Evolutionary conservation across 2,797 vertebrate genomes (phyloP), one percentile per base, ranked within the genome.

Genomic region (Rachycentron canadum): DNA sequence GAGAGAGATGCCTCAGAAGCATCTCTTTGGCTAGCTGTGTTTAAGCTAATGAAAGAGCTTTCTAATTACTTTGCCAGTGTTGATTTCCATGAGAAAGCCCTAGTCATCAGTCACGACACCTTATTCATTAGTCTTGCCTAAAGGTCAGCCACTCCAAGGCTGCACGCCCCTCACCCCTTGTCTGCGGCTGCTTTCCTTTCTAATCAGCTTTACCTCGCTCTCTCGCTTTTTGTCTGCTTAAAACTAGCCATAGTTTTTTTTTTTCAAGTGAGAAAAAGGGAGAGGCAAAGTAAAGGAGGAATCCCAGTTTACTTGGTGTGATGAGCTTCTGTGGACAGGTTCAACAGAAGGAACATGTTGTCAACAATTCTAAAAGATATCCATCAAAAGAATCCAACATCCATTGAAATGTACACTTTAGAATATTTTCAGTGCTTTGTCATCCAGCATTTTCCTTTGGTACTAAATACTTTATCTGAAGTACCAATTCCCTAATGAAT

Each of bases 81-180:
- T 90, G 82, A 92, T 91, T 91, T 92, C 89, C 87, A 90, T 91
- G 83, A 90, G 85, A 90, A 89, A 91, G 85, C 78, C 57, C 60
- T 76, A 89, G 91, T 87, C 86, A 92, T 93, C 88, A 88, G 88
- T 91, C 89, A 89, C 86, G 71, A 92, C 86, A 86, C 86, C 82
- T 86, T 86, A 92, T 94, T 93, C 83, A 85, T 95, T 93, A 92
- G 90, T 91, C 82, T 79, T 88, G 81, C 82, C 84, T 78, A 60
- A 82, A 85, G 81, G 77, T 79, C 73, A 40, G 62, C 60, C 78
- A 75, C 57, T 32, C 47, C 49, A 30, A 40, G 19, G 25, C 69
- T 7, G 40, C 43, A 43, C 1, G 1, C 5, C 30, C 13, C 45
- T 41, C 55, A 8, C 13, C 75, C 65, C 43, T 1, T 13, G 17